These are phyloP conservation scores for Apotomis betuletana DNA, from an alignment of 2,888 invertebrate species.

Conservation along the genomic window DNA sequence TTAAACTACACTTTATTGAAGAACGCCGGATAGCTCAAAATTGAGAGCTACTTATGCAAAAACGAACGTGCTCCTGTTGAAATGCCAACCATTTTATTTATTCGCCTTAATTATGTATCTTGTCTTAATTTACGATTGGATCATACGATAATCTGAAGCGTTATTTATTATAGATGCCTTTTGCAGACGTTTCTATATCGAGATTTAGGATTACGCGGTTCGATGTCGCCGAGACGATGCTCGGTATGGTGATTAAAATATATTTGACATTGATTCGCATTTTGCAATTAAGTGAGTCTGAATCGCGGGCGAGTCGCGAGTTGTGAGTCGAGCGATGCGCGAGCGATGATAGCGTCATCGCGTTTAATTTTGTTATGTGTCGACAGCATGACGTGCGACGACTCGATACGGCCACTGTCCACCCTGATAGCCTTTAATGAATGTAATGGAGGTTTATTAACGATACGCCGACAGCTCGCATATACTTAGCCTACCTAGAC, in stretches of 20 bases:
- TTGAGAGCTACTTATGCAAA: conserved; percentile 69
- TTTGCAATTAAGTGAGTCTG: conserved; percentile 77
- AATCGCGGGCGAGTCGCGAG: conserved; percentile 44
- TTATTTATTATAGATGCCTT: conserved; percentile 82
- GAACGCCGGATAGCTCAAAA: conserved; percentile 79
- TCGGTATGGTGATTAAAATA: conserved; percentile 70
- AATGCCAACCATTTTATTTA: conserved; percentile 84
- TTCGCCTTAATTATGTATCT: conserved; percentile 84
- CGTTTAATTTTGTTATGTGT: conserved; percentile 80
- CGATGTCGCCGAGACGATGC: conserved; percentile 65
- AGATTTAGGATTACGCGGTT: conserved; percentile 79
- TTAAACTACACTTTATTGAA: conserved; percentile 81
- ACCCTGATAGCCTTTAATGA: conserved; percentile 80
- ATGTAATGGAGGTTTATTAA: conserved; percentile 83
- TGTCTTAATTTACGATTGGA: conserved; percentile 84
- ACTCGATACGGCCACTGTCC: conserved; percentile 79
- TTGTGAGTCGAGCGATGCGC: conserved; percentile 63
- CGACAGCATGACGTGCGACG: conserved; percentile 78
- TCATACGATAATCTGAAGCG: conserved; percentile 82
- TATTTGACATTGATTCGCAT: conserved; percentile 79
- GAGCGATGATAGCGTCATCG: conserved; percentile 79
- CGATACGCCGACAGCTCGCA: conserved; percentile 72
- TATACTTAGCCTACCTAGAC: conserved; percentile 58
- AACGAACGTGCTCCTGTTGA: conserved; percentile 83
- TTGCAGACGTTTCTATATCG: conserved; percentile 80